Conservation (phyloP, 2,113 vertebrate genomes). For the Tupaia tana region DNA sequence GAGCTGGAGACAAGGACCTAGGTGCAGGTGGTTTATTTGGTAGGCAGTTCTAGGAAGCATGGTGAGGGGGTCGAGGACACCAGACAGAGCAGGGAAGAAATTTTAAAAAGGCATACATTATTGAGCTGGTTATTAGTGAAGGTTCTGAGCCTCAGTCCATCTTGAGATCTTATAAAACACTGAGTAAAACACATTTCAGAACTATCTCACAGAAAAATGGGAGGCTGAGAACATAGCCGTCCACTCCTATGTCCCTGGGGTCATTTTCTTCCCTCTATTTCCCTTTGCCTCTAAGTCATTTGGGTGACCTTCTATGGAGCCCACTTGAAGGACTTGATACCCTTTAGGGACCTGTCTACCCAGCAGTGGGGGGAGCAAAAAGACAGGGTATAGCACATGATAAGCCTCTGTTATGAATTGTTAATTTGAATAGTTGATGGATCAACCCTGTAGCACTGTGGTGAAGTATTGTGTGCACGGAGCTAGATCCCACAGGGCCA, state of each 20-base stretch:
- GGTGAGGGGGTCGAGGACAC: background rate
- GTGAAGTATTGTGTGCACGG: too few relatives aligned
- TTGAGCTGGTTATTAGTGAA: too few relatives aligned
- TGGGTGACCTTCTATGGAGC: background rate
- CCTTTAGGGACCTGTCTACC: background rate
- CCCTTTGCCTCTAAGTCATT: background rate
- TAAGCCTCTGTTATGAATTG: background rate
- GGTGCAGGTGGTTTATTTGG: background rate
- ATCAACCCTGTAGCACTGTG: too few relatives aligned
- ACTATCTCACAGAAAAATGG: background rate
- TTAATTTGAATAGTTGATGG: background rate
- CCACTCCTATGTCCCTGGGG: background rate
- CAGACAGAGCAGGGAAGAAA: background rate
- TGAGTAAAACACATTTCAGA: background rate
- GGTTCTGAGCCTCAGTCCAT: background rate
- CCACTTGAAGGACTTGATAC: background rate
- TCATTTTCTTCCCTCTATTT: background rate
- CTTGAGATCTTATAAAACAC: background rate
- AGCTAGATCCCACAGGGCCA: too few relatives aligned
- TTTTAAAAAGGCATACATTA: accelerated
- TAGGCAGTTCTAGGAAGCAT: background rate
- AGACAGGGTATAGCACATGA: accelerated
- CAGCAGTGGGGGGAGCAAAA: too few relatives aligned
- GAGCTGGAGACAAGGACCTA: background rate
- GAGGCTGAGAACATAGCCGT: background rate